These are phyloP conservation scores for Ageneiosus marmoratus DNA, from an alignment of 2,113 vertebrate genomes.

Conservation along the genomic window DNA sequence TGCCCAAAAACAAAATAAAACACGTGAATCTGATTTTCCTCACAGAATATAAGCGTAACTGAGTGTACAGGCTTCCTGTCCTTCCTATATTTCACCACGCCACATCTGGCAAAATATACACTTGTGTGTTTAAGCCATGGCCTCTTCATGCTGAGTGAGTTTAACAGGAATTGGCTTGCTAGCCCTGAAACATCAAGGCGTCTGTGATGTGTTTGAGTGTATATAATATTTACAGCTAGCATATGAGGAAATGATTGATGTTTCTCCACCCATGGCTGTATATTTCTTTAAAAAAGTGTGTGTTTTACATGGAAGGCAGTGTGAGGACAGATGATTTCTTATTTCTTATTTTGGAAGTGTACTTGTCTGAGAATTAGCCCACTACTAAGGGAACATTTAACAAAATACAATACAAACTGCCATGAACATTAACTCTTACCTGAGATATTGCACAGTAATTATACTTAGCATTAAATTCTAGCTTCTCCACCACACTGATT, in stretches of 20 bases:
- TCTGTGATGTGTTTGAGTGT: constrained; percentile 22
- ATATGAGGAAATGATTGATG: neutral
- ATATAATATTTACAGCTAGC: constrained; percentile 17
- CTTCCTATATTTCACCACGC: constrained; percentile 18
- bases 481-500: neutral
- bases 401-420: neutral
- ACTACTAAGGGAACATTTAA: neutral
- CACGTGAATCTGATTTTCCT: neutral
- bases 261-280: neutral
- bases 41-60: neutral
- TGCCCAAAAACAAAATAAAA: neutral
- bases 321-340: neutral
- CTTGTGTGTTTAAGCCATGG: constrained; percentile 21
- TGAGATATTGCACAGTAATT: neutral
- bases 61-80: neutral
- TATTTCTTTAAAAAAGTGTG: neutral
- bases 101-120: constrained; percentile 50
- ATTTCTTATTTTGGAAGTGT: neutral
- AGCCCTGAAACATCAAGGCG: neutral
- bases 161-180: constrained; percentile 17
- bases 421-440: neutral
- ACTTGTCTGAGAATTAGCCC: neutral
- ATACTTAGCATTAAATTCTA: neutral
- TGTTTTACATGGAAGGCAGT: neutral
- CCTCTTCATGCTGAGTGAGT: constrained; percentile 10